phyloP scores from a whole-genome alignment of 2,113 vertebrate species.

The Bothrops jararaca region DNA sequence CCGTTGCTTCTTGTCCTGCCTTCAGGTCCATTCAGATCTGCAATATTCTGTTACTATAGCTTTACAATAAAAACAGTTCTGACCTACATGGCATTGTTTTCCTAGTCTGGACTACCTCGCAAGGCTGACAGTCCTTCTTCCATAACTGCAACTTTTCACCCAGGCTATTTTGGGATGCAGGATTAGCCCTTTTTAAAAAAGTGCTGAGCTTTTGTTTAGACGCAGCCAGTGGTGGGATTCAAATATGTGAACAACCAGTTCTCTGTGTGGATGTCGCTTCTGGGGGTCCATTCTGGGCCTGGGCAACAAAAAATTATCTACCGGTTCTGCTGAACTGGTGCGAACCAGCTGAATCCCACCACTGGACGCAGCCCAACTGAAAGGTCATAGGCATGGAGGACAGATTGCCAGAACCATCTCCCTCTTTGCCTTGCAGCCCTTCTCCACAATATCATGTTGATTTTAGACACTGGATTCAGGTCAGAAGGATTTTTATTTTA shows the following conservation, averaged over 20 bases:
- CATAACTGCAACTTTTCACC: not conserved
- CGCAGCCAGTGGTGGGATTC: not conserved
- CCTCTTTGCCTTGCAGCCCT: not conserved
- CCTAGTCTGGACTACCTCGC: not conserved
- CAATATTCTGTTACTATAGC: not conserved
- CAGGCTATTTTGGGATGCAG: not conserved
- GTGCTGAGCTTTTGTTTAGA: not conserved
- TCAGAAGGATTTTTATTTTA: not conserved
- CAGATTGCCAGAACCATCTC: not conserved
- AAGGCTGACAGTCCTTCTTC: not conserved
- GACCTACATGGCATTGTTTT: not conserved
- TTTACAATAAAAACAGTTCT: not conserved
- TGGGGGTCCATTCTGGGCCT: too few species aligned
- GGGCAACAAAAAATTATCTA: too few species aligned
- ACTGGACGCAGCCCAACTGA: not conserved
- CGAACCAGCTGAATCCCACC: too few species aligned
- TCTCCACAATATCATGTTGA: not conserved
- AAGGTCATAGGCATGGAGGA: not conserved
- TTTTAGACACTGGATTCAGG: rapidly evolving
- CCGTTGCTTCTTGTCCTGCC: not conserved
- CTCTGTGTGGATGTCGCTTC: too few species aligned
- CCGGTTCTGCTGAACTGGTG: too few species aligned
- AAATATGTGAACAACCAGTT: too few species aligned
- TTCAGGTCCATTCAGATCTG: not conserved
- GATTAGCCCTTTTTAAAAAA: not conserved